A percentile compares a stretch with the other conserved stretches of the same genome.
These are phyloP conservation scores for Geodia barretti DNA, from an alignment of 37 sponge, comb jelly and placozoan genomes.

Conservation along the genomic window DNA sequence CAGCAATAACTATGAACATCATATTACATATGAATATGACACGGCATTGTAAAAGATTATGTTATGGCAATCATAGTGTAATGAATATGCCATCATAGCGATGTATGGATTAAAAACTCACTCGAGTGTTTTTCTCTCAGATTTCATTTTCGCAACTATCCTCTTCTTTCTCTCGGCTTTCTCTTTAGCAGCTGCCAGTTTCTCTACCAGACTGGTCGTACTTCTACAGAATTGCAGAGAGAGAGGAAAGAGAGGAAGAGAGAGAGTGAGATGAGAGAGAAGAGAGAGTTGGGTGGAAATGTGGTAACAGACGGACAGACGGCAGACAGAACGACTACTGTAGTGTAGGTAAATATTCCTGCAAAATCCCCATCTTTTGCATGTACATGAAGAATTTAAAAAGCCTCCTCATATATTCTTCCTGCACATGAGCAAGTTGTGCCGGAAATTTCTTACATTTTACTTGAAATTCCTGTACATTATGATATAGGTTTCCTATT, in stretches of 20 bases:
- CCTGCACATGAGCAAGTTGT: too few species aligned
- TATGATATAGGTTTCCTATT: too few species aligned
- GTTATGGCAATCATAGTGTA: not conserved
- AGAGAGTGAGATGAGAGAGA: conserved; percentile 1
- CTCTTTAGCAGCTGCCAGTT: conserved; percentile 56
- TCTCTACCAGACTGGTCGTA: conserved; percentile 69
- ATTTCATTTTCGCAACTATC: conserved; percentile 81
- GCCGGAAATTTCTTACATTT: too few species aligned
- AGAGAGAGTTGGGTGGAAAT: conserved; percentile 4
- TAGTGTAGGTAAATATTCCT: too few species aligned
- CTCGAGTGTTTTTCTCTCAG: conserved; percentile 91
- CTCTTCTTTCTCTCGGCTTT: conserved; percentile 71
- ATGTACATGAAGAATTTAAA: too few species aligned
- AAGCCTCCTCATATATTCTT: too few species aligned
- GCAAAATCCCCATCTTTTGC: too few species aligned
- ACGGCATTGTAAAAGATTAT: not conserved
- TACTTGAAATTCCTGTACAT: too few species aligned
- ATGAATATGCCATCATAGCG: not conserved
- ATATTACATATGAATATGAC: not conserved
- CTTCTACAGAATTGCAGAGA: too few species aligned
- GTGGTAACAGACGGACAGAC: not conserved
- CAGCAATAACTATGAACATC: conserved; percentile 69
- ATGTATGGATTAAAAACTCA: conserved; percentile 13
- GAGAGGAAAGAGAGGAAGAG: too few species aligned
- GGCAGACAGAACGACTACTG: too few species aligned